Evolutionary conservation across 2,888 invertebrate species (phyloP).

Genomic region (Atrina japonica): DNA sequence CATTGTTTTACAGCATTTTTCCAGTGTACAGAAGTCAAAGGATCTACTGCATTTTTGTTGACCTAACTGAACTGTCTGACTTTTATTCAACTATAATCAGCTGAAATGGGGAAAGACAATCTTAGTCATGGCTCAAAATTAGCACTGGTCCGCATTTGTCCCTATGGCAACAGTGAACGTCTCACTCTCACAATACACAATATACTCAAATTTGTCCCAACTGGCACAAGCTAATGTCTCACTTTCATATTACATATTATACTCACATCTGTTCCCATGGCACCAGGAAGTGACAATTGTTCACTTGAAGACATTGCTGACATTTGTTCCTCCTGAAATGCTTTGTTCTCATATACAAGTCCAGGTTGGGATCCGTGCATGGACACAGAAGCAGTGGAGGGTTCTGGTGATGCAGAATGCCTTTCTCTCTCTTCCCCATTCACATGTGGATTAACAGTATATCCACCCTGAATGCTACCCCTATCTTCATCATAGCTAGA

Average conservation of each 20-base stretch:
- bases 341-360: constrained; percentile 66
- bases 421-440: background rate
- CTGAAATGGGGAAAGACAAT: too few species aligned
- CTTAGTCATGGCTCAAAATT: too few species aligned
- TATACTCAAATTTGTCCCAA: too few species aligned
- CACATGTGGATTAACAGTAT: background rate
- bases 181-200: too few species aligned
- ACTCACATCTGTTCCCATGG: constrained; percentile 45
- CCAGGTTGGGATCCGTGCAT: constrained; percentile 32
- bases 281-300: constrained; percentile 33
- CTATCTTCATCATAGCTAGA: constrained; percentile 19
- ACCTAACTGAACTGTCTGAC: too few species aligned
- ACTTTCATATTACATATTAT: background rate
- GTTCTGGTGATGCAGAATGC: constrained; percentile 8
- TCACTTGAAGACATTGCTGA: constrained; percentile 44
- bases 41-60: too few species aligned
- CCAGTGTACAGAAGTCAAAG: too few species aligned
- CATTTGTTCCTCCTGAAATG: constrained; percentile 60
- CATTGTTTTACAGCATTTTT: too few species aligned
- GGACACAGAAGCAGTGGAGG: constrained; percentile 21
- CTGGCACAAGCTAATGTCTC: background rate
- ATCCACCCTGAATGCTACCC: background rate
- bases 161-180: too few species aligned
- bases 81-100: too few species aligned
- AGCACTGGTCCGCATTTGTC: too few species aligned